Evolutionary conservation across 2,888 invertebrate species (phyloP), one percentile per base, ranked within the genome.

Genomic region (Ophraella communa): DNA sequence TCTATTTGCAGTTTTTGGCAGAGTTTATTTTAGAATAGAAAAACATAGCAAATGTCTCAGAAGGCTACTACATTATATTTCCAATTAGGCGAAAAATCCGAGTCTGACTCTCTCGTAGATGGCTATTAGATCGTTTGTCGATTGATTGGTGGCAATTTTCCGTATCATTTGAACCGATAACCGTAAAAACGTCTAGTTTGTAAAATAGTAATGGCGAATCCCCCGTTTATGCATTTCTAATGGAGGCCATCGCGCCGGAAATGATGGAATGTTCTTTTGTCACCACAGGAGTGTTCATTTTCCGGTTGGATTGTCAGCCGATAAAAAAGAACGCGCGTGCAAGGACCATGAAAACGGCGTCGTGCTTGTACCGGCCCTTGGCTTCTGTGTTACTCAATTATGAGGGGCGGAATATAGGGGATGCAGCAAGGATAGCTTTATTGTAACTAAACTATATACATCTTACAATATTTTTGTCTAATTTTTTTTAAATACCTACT

Each of bases 231-330:
- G 80, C 80, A 81, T 81, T 79, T 78, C 80, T 82, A 81, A 82
- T 82, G 81, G 81, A 74, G 68, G 54, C 78, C 76, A 77, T 79
- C 77, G 77, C 75, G 74, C 78, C 80, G 82, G 82, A 83, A 83
- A 83, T 83, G 83, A 83, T 82, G 81, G 81, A 83, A 79, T 78
- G 82, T 78, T 81, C 80, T 82, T 80, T 82, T 81, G 82, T 82
- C 82, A 81, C 83, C 83, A 78, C 82, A 81, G 80, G 82, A 82
- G 79, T 76, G 82, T 82, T 83, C 82, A 83, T 83, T 83, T 83
- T 83, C 83, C 83, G 82, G 82, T 82, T 78, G 83, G 82, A 81
- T 82, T 82, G 79, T 72, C 73, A 70, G 74, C 69, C 81, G 82
- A 82, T 82, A 82, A 82, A 81, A 82, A 81, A 81, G 76, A 75